Evolutionary conservation across 2,888 invertebrate species (phyloP).

Genomic region (Euplexia lucipara): DNA sequence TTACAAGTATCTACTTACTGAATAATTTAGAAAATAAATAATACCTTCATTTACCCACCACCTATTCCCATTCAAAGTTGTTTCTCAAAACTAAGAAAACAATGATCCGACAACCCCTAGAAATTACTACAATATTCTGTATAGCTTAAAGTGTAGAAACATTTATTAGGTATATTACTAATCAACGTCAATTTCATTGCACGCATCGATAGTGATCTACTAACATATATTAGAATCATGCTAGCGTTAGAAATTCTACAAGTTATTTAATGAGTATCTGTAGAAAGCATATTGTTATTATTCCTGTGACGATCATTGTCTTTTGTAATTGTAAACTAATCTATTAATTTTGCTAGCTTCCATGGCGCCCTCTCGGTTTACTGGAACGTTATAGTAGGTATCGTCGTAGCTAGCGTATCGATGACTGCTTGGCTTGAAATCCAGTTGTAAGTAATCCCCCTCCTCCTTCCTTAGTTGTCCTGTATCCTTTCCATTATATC

Average conservation of each 20-base stretch:
- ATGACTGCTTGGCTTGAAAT: conserved; percentile 85
- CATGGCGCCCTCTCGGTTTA: conserved; percentile 76
- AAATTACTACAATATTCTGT: too few species aligned
- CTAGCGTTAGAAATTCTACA: conserved; percentile 19
- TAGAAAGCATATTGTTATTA: conserved; percentile 68
- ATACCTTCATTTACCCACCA: conserved; percentile 65
- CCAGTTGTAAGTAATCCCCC: conserved; percentile 85
- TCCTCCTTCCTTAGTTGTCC: conserved; percentile 83
- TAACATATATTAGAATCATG: neutral
- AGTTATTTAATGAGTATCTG: conserved; percentile 73
- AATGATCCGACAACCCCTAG: neutral
- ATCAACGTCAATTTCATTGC: conserved; percentile 3
- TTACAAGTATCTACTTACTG: conserved; percentile 14
- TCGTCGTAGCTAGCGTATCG: conserved; percentile 87
- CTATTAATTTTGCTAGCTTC: conserved; percentile 88
- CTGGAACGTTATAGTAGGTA: conserved; percentile 81
- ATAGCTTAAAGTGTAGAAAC: too few species aligned
- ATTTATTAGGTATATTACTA: too few species aligned
- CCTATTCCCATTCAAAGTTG: conserved; percentile 60
- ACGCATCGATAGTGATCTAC: conserved; percentile 1
- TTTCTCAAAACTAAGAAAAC: conserved; percentile 8
- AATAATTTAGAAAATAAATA: conserved; percentile 37
- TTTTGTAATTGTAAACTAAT: conserved; percentile 88
- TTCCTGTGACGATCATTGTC: conserved; percentile 72
- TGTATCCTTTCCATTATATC: conserved; percentile 83